phyloP scores from a whole-genome alignment of 2,113 vertebrate genomes.

The Mesitornis unicolor region DNA sequence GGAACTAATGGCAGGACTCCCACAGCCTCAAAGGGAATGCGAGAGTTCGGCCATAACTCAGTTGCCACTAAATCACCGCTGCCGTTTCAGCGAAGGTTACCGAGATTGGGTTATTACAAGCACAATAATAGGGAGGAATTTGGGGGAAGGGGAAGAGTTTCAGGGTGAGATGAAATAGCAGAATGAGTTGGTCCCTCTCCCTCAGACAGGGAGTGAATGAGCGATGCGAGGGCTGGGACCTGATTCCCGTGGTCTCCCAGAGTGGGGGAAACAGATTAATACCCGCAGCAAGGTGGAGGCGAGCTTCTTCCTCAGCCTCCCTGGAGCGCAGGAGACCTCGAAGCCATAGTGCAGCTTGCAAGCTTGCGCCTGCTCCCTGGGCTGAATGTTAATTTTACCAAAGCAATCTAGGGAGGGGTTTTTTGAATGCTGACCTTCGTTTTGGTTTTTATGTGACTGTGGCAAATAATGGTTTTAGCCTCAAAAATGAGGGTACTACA shows the following conservation, averaged over 20 bases:
- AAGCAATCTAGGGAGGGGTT: not conserved
- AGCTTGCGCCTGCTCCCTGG: not conserved
- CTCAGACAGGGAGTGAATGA: accelerated
- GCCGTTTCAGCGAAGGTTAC: not conserved
- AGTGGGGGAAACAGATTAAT: not conserved
- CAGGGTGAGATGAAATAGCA: not conserved
- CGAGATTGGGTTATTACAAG: not conserved
- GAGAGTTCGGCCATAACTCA: not conserved
- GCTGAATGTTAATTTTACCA: not conserved
- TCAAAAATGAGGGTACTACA: not conserved
- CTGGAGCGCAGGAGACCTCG: not conserved
- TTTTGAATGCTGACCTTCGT: not conserved
- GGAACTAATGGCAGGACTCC: not conserved
- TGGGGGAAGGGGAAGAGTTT: not conserved
- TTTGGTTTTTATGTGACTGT: not conserved
- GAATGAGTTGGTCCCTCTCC: not conserved
- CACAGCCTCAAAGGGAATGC: not conserved
- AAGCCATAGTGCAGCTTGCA: accelerated
- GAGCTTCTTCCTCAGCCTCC: not conserved
- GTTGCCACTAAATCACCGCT: not conserved
- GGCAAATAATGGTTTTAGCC: not conserved
- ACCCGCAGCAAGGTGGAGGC: not conserved
- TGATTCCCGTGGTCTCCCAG: accelerated
- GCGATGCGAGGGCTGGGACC: not conserved
- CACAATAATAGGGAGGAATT: not conserved